Evolutionary conservation across 2,113 vertebrate species (phyloP).

Genomic region (Brachypteracias leptosomus): DNA sequence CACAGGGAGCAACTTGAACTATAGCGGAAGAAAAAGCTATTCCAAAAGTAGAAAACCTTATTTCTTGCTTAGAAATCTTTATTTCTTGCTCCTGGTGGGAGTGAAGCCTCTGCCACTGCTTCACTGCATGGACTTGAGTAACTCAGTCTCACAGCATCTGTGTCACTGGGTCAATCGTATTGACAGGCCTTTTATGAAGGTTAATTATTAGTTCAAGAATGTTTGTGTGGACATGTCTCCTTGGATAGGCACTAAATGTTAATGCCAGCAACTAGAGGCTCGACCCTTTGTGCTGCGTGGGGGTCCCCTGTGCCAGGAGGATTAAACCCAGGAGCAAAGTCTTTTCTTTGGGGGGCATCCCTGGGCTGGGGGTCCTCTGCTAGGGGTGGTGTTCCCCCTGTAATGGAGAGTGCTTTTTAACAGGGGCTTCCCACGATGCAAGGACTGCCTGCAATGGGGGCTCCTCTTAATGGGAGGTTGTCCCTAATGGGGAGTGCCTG

Average conservation of each 20-base stretch:
- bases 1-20: background rate
- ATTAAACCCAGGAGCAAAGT: background rate
- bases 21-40: fast-evolving
- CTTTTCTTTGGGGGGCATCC: background rate
- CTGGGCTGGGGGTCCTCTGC: background rate
- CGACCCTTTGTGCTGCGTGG: fast-evolving
- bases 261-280: fast-evolving
- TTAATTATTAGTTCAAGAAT: conserved; percentile 32
- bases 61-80: background rate
- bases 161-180: conserved; percentile 1
- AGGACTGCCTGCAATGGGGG: background rate
- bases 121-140: background rate
- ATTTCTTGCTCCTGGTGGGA: background rate
- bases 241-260: fast-evolving
- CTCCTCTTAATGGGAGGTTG: no score
- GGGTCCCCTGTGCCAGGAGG: background rate
- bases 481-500: background rate
- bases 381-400: no score
- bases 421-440: background rate
- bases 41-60: background rate
- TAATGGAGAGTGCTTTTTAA: background rate
- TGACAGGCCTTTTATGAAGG: background rate
- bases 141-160: background rate
- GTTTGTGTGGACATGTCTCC: background rate
- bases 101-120: background rate